A percentile compares a stretch with the other conserved stretches of the same genome.
phyloP scores from a whole-genome alignment of 2,797 vertebrate genomes.

The Intellagama lesueurii region DNA sequence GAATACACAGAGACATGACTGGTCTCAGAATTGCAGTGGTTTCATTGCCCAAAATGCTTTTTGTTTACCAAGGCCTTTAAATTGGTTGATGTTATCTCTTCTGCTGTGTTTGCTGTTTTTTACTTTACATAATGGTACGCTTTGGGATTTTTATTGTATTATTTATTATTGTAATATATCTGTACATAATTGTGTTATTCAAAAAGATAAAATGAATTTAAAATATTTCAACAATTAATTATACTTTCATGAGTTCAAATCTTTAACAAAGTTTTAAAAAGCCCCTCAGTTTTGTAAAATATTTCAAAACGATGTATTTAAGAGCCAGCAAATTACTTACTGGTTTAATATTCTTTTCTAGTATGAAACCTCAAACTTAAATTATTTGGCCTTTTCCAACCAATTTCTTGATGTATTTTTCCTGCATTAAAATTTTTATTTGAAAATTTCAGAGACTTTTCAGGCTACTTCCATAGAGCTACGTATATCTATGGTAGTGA shows the following conservation, averaged over 20 bases:
- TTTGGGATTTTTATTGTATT: no score
- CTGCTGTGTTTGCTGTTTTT: no score
- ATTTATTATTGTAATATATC: no score
- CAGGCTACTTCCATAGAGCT: constrained; percentile 93
- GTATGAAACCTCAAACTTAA: neutral
- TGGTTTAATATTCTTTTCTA: neutral
- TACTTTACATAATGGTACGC: no score
- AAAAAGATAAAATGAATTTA: no score
- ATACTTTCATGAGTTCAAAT: neutral
- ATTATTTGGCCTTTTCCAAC: neutral
- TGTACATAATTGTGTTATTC: no score
- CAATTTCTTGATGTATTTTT: constrained; percentile 34
- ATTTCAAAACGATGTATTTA: neutral
- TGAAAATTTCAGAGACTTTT: constrained; percentile 89
- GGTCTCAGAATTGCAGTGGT: neutral
- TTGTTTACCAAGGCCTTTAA: neutral
- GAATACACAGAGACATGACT: neutral
- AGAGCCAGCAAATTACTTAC: neutral
- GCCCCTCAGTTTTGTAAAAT: neutral
- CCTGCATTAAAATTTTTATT: constrained; percentile 87
- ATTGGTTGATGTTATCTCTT: no score
- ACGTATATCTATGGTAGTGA: constrained; percentile 76
- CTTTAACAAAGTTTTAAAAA: neutral
- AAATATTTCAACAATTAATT: no score
- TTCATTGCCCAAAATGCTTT: neutral